Conservation (phyloP, 2,113 vertebrate species). For the Eublepharis macularius region DNA sequence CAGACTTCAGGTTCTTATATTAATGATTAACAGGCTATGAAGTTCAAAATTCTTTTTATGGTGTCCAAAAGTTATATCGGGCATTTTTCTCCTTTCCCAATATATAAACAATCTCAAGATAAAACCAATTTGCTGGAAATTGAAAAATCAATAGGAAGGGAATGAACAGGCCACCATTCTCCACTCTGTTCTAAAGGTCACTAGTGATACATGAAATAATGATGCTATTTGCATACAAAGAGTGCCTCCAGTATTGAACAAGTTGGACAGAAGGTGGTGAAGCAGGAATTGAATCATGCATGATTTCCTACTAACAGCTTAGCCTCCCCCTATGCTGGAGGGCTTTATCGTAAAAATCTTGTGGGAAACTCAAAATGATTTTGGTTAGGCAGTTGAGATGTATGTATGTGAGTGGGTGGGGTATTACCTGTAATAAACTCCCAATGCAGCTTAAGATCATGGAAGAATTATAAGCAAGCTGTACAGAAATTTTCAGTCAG, state of each 20-base stretch:
- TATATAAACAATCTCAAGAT: slow-evolving; percentile 47
- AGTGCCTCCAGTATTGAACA: accelerated
- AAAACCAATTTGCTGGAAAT: slow-evolving; percentile 66
- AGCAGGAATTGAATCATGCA: slow-evolving; percentile 23
- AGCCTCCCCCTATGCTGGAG: neutral
- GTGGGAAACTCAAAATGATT: neutral
- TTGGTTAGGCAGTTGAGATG: neutral
- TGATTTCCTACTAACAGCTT: slow-evolving; percentile 22
- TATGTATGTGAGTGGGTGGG: neutral
- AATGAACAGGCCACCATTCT: slow-evolving; percentile 49
- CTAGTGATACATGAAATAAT: slow-evolving; percentile 55
- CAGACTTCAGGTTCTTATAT: slow-evolving; percentile 16
- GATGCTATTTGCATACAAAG: neutral
- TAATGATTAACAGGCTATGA: slow-evolving; percentile 19
- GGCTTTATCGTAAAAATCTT: neutral
- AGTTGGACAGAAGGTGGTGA: neutral
- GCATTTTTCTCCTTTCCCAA: slow-evolving; percentile 46
- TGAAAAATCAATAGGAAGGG: slow-evolving; percentile 73
- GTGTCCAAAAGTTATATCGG: slow-evolving; percentile 40
- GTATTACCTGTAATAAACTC: neutral
- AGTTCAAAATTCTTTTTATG: slow-evolving; percentile 39
- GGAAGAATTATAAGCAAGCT: neutral
- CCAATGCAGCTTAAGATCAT: neutral
- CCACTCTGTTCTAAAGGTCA: slow-evolving; percentile 58
- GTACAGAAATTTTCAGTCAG: neutral